A percentile compares a stretch with the other conserved stretches of the same genome.
Conservation (phyloP, 2,888 invertebrate genomes). For the Lepidonotus clava region DNA sequence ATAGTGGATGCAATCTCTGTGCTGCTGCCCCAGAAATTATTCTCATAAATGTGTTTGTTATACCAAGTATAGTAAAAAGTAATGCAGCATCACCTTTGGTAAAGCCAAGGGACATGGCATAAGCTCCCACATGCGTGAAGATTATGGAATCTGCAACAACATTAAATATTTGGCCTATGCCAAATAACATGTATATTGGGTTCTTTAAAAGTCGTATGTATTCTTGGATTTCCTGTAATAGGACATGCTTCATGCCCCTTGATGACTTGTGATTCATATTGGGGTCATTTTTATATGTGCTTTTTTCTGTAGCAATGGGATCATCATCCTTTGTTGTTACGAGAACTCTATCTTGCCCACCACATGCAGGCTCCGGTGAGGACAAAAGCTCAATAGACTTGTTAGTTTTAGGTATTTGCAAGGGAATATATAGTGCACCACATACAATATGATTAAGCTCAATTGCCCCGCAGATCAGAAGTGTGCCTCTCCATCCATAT, state of each 20-base stretch:
- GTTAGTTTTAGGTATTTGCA: neutral
- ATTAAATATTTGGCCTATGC: neutral
- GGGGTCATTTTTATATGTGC: no score
- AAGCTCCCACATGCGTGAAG: neutral
- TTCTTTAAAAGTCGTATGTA: neutral
- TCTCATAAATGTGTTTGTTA: neutral
- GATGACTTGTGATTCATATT: no score
- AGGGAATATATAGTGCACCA: neutral
- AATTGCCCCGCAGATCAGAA: constrained; percentile 44
- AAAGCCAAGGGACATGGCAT: neutral
- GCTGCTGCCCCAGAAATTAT: neutral
- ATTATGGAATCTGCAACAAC: neutral
- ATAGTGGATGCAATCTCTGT: neutral
- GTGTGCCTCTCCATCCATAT: constrained; percentile 53
- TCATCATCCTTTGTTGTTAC: neutral
- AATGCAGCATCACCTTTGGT: neutral
- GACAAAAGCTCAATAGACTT: neutral
- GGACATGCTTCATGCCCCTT: neutral
- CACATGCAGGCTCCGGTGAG: no score
- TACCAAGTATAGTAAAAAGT: neutral
- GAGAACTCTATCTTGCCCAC: no score
- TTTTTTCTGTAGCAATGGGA: no score
- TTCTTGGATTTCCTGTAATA: neutral
- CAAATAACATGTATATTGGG: neutral
- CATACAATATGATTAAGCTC: neutral